Evolutionary conservation across 2,113 vertebrate genomes (phyloP), one percentile per base, ranked within the genome.

Genomic region (Pygoscelis antarcticus): DNA sequence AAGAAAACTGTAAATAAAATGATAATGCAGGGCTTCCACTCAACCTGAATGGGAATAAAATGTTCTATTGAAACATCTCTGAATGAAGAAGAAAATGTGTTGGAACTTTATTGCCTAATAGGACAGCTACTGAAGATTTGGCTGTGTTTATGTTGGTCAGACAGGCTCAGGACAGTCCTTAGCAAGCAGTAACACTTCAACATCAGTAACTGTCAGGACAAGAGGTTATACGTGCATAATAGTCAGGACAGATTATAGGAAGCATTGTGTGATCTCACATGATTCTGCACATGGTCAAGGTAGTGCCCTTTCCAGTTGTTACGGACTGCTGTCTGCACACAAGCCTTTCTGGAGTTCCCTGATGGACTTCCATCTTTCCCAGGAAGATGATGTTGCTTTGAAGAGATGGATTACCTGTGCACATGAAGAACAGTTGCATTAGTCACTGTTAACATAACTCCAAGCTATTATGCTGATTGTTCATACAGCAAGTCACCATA

Each of bases 171-270:
- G 23, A 44, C 1, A 1, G 34, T 34, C 7, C 27, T 54, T 38
- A 81, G 12, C 38, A 84, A 78, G 9, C 25, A 62, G 22, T 27
- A 68, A 58, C 11, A 10, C 4, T 8, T 81, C n/a, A 64, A 18
- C 7, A 16, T 13, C 58, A 62, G 27, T 22, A 61, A 36, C n/a
- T 11, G 12, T 70, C 10, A 75, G 47, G n/a, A 78, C 20, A 84
- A 74, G 29, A 83, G 11, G 10, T 13, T 57, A 6, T 5, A 42
- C 0, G 1, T 22, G 5, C 11, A 5, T 5, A 29, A 36, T 10
- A 46, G 60, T 57, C 20, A 55, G 42, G 22, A 68, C 9, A 47
- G 47, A 27, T 17, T 40, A 7, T 2, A 23, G 34, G 26, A 79
- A 74, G 6, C 21, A 7, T 1, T 65, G 44, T 27, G 10, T 29